Percentiles rank a stretch among this genome's conserved stretches.
phyloP scores from a whole-genome alignment of 1,140 invertebrate species.

The Paracyclopina nana region DNA sequence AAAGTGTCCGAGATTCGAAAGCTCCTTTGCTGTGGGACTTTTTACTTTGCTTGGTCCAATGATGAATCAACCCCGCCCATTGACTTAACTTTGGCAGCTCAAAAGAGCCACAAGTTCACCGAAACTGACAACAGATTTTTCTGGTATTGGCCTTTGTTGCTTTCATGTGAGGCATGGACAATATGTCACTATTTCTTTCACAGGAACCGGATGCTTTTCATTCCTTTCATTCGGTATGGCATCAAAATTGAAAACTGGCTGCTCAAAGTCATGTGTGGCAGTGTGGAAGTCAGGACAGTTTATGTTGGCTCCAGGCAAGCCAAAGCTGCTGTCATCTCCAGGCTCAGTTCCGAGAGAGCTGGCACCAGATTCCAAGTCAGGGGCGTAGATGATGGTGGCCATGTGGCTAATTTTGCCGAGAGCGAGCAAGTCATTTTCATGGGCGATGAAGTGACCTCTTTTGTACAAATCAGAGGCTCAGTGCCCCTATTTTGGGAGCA shows the following conservation, averaged over 20 bases:
- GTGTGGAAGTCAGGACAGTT: constrained; percentile 82
- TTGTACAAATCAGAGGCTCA: constrained; percentile 65
- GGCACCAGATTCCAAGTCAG: constrained; percentile 92
- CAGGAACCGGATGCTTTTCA: constrained; percentile 78
- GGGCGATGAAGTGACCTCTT: constrained; percentile 33
- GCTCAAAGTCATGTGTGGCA: constrained; percentile 81
- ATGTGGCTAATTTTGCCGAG: constrained; percentile 99
- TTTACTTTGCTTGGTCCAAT: constrained; percentile 72
- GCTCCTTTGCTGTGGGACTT: constrained; percentile 82
- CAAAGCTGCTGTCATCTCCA: constrained; percentile 74
- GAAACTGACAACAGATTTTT: constrained; percentile 86
- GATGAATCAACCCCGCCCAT: constrained; percentile 32
- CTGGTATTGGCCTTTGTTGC: constrained; percentile 38
- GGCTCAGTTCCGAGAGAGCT: constrained; percentile 86
- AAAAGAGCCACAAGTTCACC: constrained; percentile 45
- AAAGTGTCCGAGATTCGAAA: constrained; percentile 30
- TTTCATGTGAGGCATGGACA: background rate
- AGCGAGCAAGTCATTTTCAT: constrained; percentile 76
- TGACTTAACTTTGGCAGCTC: constrained; percentile 80
- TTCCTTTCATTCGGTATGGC: constrained; percentile 70
- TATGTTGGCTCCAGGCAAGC: constrained; percentile 84
- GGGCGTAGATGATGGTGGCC: constrained; percentile 95
- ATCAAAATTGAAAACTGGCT: constrained; percentile 73
- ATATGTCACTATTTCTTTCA: constrained; percentile 1
- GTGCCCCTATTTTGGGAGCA: constrained; percentile 98